phyloP scores from a whole-genome alignment of 2,113 vertebrate species.

The Ctenodactylus gundi region DNA sequence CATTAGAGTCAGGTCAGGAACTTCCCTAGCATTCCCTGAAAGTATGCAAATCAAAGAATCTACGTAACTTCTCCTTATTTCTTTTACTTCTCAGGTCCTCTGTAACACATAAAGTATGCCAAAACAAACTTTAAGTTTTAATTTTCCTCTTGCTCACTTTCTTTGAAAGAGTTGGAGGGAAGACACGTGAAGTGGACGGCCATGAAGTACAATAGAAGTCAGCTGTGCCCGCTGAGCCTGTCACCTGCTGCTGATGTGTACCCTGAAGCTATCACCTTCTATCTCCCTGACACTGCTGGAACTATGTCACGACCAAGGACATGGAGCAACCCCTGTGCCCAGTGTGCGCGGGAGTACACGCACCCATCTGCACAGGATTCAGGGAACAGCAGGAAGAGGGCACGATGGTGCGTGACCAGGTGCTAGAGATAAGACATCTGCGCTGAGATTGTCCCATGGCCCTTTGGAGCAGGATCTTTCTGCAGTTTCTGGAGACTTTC shows the following conservation, averaged over 20 bases:
- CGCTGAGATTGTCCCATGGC: constrained; percentile 57
- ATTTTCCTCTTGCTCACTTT: constrained; percentile 35
- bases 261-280: background rate
- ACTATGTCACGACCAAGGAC: constrained; percentile 64
- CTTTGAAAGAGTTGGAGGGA: constrained; percentile 3
- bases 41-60: background rate
- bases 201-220: background rate
- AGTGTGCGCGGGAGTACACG: background rate
- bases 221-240: constrained; percentile 58
- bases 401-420: background rate
- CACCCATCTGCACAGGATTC: background rate
- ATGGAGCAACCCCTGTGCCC: constrained; percentile 20
- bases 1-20: background rate
- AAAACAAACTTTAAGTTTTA: background rate
- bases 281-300: constrained; percentile 54
- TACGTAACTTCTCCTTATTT: background rate
- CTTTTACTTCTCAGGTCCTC: constrained; percentile 3
- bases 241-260: constrained; percentile 25
- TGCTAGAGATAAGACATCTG: constrained; percentile 19
- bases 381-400: background rate
- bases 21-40: background rate
- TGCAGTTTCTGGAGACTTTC: constrained; percentile 62
- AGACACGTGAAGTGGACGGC: constrained; percentile 17
- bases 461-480: constrained; percentile 40
- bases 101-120: background rate